phyloP scores from a whole-genome alignment of 2,113 vertebrate species.

The Loxodonta africana region DNA sequence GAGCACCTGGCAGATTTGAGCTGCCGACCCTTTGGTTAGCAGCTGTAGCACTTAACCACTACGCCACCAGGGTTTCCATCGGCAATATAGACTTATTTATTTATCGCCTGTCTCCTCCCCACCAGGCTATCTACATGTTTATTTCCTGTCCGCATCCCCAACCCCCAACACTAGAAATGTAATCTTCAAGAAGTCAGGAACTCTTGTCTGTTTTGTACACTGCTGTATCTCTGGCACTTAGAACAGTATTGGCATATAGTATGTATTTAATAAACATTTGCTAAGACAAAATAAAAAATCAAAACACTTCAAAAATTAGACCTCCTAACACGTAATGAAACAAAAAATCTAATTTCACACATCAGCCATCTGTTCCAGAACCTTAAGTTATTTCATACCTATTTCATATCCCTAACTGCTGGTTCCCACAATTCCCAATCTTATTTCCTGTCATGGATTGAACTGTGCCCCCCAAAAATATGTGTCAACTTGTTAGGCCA shows the following conservation, averaged over 20 bases:
- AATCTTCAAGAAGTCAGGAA: not conserved
- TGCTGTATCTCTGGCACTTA: not conserved
- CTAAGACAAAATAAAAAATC: not conserved
- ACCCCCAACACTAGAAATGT: not conserved
- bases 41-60: no score
- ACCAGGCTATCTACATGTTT: not conserved
- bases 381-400: not conserved
- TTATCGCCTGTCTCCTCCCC: not conserved
- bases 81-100: not conserved
- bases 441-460: not conserved
- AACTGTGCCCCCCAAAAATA: no score
- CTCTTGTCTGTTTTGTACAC: not conserved
- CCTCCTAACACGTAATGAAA: not conserved
- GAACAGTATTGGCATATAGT: not conserved
- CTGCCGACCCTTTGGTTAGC: no score
- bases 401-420: not conserved
- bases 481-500: no score
- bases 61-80: no score
- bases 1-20: no score
- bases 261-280: not conserved
- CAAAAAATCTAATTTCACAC: not conserved
- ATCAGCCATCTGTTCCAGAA: not conserved
- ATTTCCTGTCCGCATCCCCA: not conserved
- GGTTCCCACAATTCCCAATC: not conserved
- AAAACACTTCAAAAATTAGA: conserved; percentile 39